Percentiles rank a stretch among this genome's conserved stretches.
These are phyloP conservation scores for Arizona elegans DNA, from an alignment of 2,113 vertebrate genomes.

Conservation along the genomic window DNA sequence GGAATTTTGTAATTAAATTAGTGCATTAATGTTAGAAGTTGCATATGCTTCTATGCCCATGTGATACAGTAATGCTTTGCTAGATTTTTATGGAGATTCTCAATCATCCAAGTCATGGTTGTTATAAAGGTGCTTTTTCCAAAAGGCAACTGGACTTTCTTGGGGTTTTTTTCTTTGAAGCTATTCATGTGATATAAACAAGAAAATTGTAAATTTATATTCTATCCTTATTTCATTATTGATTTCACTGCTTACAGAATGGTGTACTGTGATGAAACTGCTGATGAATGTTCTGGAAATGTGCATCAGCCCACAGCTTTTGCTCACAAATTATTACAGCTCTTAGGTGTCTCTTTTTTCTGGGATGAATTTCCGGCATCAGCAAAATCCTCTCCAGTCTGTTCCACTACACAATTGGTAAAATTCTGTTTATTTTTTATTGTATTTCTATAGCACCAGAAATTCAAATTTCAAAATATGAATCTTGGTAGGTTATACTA, in stretches of 20 bases:
- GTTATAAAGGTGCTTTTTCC: not conserved
- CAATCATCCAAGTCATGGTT: not conserved
- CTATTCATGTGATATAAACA: not conserved
- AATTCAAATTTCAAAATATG: not conserved
- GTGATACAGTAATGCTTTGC: not conserved
- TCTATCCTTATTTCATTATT: slow-evolving; percentile 40
- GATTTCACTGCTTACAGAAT: slow-evolving; percentile 71
- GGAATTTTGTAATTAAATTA: not conserved
- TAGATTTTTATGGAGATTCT: not conserved
- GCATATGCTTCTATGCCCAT: not conserved
- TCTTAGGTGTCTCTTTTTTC: slow-evolving; percentile 87
- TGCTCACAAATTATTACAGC: slow-evolving; percentile 89
- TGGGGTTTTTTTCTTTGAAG: not conserved
- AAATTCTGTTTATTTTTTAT: slow-evolving; percentile 37
- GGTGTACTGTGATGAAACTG: slow-evolving; percentile 90
- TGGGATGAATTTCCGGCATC: slow-evolving; percentile 95
- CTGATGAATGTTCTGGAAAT: slow-evolving; percentile 84
- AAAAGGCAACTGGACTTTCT: not conserved
- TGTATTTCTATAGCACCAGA: not conserved
- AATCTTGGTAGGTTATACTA: not conserved
- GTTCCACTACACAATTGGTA: slow-evolving; percentile 83
- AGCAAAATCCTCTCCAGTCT: slow-evolving; percentile 83
- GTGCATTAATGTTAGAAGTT: not conserved
- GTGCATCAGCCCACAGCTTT: slow-evolving; percentile 94
- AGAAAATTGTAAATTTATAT: not conserved